Conservation (phyloP, 92 coral and sea anemone genomes). For the Ricordea florida region DNA sequence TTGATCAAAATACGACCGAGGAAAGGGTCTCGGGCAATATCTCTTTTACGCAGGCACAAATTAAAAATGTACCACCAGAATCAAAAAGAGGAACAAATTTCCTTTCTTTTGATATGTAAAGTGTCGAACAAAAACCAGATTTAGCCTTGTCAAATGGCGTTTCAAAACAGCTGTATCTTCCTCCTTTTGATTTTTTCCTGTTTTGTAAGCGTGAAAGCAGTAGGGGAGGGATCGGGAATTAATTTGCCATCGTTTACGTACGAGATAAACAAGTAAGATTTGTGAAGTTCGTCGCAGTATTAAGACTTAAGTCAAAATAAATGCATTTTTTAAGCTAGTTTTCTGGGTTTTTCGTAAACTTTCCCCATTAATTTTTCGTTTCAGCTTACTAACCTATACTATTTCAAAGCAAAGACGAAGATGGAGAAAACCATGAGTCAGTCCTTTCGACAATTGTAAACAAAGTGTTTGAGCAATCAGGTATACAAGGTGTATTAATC, state of each 20-base stretch:
- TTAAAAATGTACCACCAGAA: too few species aligned
- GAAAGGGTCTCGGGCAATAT: too few species aligned
- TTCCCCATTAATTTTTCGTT: not conserved
- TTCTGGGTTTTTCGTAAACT: not conserved
- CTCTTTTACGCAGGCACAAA: too few species aligned
- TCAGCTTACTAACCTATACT: not conserved
- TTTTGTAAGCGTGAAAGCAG: not conserved
- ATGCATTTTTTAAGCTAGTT: not conserved
- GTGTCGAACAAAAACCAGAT: too few species aligned
- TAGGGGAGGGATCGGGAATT: not conserved
- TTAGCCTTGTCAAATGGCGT: too few species aligned
- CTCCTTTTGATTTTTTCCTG: not conserved
- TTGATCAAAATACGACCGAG: too few species aligned
- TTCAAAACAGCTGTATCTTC: not conserved
- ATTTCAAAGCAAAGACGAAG: not conserved
- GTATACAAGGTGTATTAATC: slow-evolving; percentile 13
- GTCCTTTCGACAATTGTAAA: not conserved
- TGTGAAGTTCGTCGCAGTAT: not conserved
- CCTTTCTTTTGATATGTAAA: too few species aligned
- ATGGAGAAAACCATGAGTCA: not conserved
- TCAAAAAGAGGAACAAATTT: too few species aligned
- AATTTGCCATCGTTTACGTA: not conserved
- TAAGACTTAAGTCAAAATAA: too few species aligned
- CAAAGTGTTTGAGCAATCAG: slow-evolving; percentile 9
- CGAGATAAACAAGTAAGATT: too few species aligned